Evolutionary conservation across 2,113 vertebrate genomes (phyloP).

Genomic region (Asarcornis scutulata): DNA sequence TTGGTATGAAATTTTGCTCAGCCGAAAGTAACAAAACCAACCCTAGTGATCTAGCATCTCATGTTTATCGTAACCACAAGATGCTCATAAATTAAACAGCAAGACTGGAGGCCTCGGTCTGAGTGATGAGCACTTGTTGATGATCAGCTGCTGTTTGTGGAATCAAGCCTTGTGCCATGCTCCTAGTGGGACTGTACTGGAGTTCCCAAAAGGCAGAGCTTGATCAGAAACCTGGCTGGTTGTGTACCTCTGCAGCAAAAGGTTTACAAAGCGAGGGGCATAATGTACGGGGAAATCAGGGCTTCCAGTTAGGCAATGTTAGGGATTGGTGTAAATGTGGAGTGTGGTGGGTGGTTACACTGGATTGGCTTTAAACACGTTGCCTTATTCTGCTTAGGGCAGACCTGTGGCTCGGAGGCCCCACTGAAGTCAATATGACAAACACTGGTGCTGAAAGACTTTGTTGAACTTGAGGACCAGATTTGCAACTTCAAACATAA

Average conservation of each 20-base stretch:
- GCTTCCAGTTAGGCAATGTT: neutral
- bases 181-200: neutral
- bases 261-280: neutral
- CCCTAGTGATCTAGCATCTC: neutral
- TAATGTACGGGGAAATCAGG: neutral
- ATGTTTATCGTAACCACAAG: neutral
- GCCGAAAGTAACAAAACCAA: neutral
- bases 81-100: neutral
- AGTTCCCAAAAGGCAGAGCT: neutral
- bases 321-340: neutral
- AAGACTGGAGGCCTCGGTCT: neutral
- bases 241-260: neutral
- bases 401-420: neutral
- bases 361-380: neutral
- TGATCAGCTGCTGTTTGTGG: neutral
- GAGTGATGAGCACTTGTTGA: neutral
- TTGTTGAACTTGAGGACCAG: neutral
- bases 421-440: rapidly evolving
- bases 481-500: neutral
- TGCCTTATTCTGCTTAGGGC: neutral
- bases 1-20: neutral
- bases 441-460: neutral
- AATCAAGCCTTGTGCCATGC: neutral
- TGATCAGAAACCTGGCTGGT: neutral
- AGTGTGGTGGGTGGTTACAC: neutral